These are phyloP conservation scores for Dryocosmus kuriphilus DNA, from an alignment of 2,888 invertebrate species.

Conservation along the genomic window DNA sequence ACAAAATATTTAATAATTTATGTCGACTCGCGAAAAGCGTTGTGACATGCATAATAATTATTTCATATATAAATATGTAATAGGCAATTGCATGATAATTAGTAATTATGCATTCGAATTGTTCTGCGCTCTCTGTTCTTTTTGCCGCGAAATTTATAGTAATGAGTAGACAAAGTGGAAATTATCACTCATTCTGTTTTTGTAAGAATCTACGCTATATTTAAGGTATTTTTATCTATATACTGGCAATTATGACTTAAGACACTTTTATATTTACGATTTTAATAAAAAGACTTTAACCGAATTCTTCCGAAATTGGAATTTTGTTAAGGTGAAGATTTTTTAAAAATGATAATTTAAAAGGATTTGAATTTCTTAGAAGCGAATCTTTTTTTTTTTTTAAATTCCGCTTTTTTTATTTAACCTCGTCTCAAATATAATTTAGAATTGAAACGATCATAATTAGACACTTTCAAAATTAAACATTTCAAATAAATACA, in stretches of 20 bases:
- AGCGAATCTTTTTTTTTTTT: no score
- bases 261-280: slow-evolving; percentile 32
- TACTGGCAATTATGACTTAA: slow-evolving; percentile 2
- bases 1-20: background rate
- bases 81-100: slow-evolving; percentile 39
- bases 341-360: background rate
- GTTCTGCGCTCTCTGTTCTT: background rate
- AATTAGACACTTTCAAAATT: no score
- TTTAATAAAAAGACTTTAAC: slow-evolving; percentile 41
- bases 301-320: background rate
- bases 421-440: no score
- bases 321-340: background rate
- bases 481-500: no score
- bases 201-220: background rate
- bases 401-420: no score
- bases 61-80: slow-evolving; percentile 48
- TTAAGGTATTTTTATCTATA: background rate
- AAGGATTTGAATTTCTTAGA: no score
- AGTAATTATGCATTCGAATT: slow-evolving; percentile 40
- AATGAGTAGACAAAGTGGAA: background rate
- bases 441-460: no score
- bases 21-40: background rate
- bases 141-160: background rate
- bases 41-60: slow-evolving; percentile 44
- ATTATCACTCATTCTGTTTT: background rate